These are phyloP conservation scores for Sinocyclocheilus grahami DNA, from an alignment of 2,113 vertebrate genomes.

Conservation along the genomic window DNA sequence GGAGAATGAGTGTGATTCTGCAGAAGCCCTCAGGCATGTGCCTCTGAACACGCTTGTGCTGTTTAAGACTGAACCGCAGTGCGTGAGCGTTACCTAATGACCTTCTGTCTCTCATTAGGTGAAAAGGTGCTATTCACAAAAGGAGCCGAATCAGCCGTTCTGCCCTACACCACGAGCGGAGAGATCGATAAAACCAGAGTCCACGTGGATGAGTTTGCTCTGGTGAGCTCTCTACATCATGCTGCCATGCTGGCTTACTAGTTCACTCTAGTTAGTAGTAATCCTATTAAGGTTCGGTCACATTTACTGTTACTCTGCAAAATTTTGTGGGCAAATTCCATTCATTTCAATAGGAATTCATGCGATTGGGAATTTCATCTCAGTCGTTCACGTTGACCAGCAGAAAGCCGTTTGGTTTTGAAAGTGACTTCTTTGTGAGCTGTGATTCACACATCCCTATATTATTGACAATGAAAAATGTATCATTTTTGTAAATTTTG, in stretches of 20 bases:
- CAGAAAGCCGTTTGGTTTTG: no score
- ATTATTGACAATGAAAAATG: no score
- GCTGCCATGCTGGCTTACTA: neutral
- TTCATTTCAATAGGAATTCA: no score
- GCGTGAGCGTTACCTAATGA: neutral
- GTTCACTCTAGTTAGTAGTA: neutral
- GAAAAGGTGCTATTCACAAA: conserved; percentile 92
- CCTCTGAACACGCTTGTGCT: neutral
- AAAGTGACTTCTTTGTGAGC: no score
- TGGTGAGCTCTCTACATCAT: conserved; percentile 76
- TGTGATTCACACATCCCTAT: no score
- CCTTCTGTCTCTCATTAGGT: conserved; percentile 70
- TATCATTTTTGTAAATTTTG: no score
- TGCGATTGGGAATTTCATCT: no score
- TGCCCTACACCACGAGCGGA: conserved; percentile 85
- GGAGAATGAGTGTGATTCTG: conserved; percentile 96
- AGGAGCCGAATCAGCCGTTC: conserved; percentile 93
- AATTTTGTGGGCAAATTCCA: no score
- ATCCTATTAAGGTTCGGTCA: neutral
- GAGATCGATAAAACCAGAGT: conserved; percentile 92
- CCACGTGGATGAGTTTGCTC: conserved; percentile 96
- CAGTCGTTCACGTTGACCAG: no score
- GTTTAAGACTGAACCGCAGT: neutral
- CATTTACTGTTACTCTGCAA: no score
- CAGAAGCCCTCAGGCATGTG: conserved; percentile 84